These are phyloP conservation scores for Arnoldichthys spilopterus DNA, from an alignment of 2,797 vertebrate species.

Conservation along the genomic window DNA sequence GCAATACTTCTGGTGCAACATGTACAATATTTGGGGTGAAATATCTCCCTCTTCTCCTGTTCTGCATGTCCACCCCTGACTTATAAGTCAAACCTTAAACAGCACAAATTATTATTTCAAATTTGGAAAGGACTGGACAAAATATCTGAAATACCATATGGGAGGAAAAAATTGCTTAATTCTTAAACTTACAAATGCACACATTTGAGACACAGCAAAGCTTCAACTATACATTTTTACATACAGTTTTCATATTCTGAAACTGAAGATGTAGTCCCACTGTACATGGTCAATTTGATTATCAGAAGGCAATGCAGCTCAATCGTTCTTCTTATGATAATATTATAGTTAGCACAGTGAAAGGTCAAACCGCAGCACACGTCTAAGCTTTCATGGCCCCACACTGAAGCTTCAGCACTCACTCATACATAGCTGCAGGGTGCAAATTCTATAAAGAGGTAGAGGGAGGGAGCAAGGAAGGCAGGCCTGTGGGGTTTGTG, in stretches of 20 bases:
- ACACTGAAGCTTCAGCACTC: slow-evolving; percentile 70
- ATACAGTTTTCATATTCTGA: slow-evolving; percentile 41
- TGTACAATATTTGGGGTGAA: too few species aligned
- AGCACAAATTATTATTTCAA: too few species aligned
- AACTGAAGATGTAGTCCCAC: slow-evolving; percentile 29
- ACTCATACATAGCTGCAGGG: slow-evolving; percentile 69
- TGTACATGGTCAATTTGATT: slow-evolving; percentile 28
- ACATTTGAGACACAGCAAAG: too few species aligned
- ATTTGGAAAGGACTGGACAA: too few species aligned
- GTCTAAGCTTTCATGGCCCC: slow-evolving; percentile 73
- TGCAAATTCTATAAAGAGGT: slow-evolving; percentile 65
- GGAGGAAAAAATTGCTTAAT: too few species aligned
- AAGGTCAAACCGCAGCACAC: slow-evolving; percentile 79
- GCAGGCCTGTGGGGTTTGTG: slow-evolving; percentile 31
- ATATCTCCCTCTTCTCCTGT: too few species aligned
- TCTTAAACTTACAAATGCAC: too few species aligned
- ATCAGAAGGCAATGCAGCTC: slow-evolving; percentile 61
- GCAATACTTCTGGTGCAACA: too few species aligned
- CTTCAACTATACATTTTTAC: not conserved
- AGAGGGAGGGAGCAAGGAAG: slow-evolving; percentile 60
- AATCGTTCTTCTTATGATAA: slow-evolving; percentile 79
- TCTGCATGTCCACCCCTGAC: too few species aligned
- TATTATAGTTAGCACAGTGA: slow-evolving; percentile 82
- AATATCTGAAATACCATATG: too few species aligned
- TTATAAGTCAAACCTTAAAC: too few species aligned